These are phyloP conservation scores for Acanthosoma haemorrhoidale DNA, from an alignment of 2,888 invertebrate genomes.

Conservation along the genomic window DNA sequence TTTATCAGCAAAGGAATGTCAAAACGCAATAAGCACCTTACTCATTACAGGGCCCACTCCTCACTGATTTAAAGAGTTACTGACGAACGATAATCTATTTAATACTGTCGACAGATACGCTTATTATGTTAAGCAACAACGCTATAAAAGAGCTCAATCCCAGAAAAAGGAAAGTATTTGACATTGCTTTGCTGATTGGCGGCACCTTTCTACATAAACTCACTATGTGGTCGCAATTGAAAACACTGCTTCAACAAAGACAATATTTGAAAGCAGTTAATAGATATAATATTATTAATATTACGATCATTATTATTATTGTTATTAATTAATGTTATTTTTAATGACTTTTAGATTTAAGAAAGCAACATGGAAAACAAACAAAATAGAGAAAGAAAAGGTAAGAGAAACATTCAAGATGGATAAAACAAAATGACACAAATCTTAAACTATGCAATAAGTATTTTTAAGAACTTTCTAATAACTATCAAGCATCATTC, in stretches of 20 bases:
- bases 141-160: conserved; percentile 21
- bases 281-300: conserved; percentile 20
- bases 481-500: conserved; percentile 35
- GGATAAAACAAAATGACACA: conserved; percentile 34
- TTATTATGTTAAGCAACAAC: background rate
- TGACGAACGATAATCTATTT: no score
- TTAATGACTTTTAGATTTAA: background rate
- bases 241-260: conserved; percentile 38
- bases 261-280: conserved; percentile 37
- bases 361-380: conserved; percentile 29
- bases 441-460: conserved; percentile 36
- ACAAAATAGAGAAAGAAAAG: conserved; percentile 32
- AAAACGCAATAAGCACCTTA: conserved; percentile 37
- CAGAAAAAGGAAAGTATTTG: conserved; percentile 39
- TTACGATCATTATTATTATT: no score
- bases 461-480: conserved; percentile 30
- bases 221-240: conserved; percentile 37
- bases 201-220: conserved; percentile 39
- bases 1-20: conserved; percentile 45
- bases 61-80: conserved; percentile 23
- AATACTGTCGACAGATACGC: no score
- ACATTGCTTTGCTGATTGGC: conserved; percentile 44
- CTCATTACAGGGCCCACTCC: conserved; percentile 18
- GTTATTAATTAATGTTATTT: background rate
- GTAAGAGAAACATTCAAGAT: conserved; percentile 33